Percentiles rank a stretch among this genome's conserved stretches.
Evolutionary conservation across 1,140 invertebrate species (phyloP).

Genomic region (Lutraria rhynchaena): DNA sequence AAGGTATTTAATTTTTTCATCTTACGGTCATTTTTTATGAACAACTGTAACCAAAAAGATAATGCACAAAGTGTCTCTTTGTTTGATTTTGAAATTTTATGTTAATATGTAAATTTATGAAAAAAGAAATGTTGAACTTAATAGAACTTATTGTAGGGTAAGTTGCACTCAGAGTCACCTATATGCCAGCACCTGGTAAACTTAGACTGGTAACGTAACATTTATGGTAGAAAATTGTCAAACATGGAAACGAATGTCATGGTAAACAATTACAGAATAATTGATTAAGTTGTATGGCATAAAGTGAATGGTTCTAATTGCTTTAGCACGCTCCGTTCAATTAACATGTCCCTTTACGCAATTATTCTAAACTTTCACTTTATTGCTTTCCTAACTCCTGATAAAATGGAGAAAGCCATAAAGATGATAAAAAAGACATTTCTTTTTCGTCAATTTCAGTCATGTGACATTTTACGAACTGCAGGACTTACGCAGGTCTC

Average conservation of each 20-base stretch:
- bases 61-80: too few relatives aligned
- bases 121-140: too few relatives aligned
- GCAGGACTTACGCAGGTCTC: conserved; percentile 1
- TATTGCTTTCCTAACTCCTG: neutral
- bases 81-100: too few relatives aligned
- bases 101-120: too few relatives aligned
- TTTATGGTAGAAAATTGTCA: conserved; percentile 7
- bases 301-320: conserved; percentile 41
- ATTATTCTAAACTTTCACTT: conserved; percentile 13
- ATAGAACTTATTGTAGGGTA: too few relatives aligned
- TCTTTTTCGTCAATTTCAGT: conserved; percentile 26
- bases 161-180: too few relatives aligned
- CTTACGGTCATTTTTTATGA: too few relatives aligned
- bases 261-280: conserved; percentile 13
- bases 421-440: conserved; percentile 23
- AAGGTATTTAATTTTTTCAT: too few relatives aligned
- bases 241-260: conserved; percentile 19
- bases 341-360: neutral
- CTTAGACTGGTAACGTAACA: too few relatives aligned
- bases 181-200: too few relatives aligned
- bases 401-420: conserved; percentile 4
- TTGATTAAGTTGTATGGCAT: neutral
- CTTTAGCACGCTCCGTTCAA: conserved; percentile 9
- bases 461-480: conserved; percentile 39
- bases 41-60: too few relatives aligned